These are phyloP conservation scores for Dreissena rostriformis DNA, from an alignment of 1,140 invertebrate genomes.

Conservation along the genomic window DNA sequence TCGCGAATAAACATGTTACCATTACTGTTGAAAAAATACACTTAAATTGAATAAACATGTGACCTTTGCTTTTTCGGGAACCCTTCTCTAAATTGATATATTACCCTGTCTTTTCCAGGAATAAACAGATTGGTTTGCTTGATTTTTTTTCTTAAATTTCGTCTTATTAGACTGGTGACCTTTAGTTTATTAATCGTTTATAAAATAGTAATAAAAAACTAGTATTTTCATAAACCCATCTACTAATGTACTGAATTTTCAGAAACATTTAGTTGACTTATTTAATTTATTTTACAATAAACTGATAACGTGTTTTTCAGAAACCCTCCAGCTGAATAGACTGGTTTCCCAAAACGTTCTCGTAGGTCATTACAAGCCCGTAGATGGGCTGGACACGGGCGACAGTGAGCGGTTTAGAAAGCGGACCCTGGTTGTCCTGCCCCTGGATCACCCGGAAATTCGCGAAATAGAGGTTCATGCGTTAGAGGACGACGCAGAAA, in stretches of 20 bases:
- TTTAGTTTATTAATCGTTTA: background rate
- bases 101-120: too few species aligned
- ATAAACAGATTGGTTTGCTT: too few species aligned
- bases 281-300: too few species aligned
- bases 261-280: background rate
- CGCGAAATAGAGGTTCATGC: constrained; percentile 36
- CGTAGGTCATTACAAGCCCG: constrained; percentile 35
- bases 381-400: background rate
- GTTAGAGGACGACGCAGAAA: background rate
- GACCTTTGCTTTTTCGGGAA: too few species aligned
- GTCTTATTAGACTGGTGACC: background rate
- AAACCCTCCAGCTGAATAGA: constrained; percentile 35
- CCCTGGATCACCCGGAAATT: constrained; percentile 25
- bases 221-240: background rate
- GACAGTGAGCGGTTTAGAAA: constrained; percentile 8
- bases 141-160: background rate
- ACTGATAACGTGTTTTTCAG: constrained; percentile 3
- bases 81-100: too few species aligned
- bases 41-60: too few species aligned
- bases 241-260: background rate
- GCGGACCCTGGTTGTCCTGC: constrained; percentile 36
- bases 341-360: constrained; percentile 34
- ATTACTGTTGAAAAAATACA: too few species aligned
- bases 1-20: too few species aligned
- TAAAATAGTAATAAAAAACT: background rate